These are phyloP conservation scores for Strix uralensis DNA, from an alignment of 2,113 vertebrate genomes.

Conservation along the genomic window DNA sequence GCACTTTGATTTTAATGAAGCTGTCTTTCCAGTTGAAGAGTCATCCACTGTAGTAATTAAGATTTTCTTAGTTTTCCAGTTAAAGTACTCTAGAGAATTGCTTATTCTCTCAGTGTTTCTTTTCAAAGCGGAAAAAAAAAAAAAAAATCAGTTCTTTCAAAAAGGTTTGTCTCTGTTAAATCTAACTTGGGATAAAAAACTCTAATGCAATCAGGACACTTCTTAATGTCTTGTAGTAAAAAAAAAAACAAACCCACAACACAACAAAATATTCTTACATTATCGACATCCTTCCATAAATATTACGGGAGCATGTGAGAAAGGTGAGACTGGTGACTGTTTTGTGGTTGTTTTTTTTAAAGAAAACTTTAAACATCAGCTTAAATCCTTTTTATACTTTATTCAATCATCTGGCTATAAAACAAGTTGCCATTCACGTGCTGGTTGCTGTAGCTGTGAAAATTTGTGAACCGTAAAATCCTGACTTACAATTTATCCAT, in stretches of 20 bases:
- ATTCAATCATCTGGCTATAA: background rate
- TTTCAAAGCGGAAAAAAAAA: background rate
- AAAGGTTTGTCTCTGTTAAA: background rate
- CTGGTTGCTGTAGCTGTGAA: background rate
- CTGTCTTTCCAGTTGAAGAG: conserved; percentile 6
- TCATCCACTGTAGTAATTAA: background rate
- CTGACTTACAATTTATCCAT: background rate
- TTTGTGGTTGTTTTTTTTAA: background rate
- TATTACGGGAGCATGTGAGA: background rate
- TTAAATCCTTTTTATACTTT: background rate
- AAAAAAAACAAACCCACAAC: background rate
- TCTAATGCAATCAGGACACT: background rate
- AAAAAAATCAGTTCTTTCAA: background rate
- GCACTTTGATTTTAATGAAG: conserved; percentile 8
- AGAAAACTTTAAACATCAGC: background rate
- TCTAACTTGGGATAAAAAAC: background rate
- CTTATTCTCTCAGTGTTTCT: background rate
- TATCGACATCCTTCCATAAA: background rate
- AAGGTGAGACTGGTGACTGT: background rate
- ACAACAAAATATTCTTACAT: background rate
- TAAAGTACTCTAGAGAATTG: background rate
- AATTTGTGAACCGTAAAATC: background rate
- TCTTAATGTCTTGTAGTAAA: background rate
- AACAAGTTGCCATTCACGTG: background rate
- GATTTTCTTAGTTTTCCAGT: background rate